Conservation (phyloP, 2,797 vertebrate species). For the Leptodactylus fallax region DNA sequence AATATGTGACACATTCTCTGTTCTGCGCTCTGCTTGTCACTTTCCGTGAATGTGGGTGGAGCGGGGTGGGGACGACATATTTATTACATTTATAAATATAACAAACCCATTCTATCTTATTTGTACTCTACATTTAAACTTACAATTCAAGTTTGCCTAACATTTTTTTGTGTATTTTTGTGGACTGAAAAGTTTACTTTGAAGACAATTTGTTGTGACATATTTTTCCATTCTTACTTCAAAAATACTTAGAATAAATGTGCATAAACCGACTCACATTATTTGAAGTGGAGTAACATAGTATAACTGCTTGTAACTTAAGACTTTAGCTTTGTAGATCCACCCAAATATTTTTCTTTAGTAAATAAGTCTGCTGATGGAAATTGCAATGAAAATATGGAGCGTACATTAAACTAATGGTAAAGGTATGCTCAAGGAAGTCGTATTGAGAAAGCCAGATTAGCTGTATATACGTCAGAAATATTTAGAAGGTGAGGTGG, state of each 20-base stretch:
- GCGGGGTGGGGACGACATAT: no score
- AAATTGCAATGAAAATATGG: constrained; percentile 21
- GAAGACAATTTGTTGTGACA: no score
- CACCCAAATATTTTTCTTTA: constrained; percentile 15
- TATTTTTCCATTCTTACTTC: no score
- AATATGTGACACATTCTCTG: no score
- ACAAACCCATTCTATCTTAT: no score
- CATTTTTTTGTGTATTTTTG: no score
- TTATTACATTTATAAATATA: no score
- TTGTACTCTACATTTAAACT: no score
- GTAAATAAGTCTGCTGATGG: constrained; percentile 26
- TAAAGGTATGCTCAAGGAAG: constrained; percentile 32
- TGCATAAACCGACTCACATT: not conserved
- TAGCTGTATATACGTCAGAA: constrained; percentile 60
- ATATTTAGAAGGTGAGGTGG: constrained; percentile 61
- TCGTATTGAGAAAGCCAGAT: constrained; percentile 42
- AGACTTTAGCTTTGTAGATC: constrained; percentile 3
- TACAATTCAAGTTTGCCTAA: no score
- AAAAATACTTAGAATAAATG: not conserved
- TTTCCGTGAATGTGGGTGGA: no score
- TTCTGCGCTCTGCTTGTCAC: no score
- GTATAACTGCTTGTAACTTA: not conserved
- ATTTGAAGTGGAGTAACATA: not conserved
- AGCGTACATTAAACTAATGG: constrained; percentile 1
- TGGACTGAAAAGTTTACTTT: no score